A percentile compares a stretch with the other conserved stretches of the same genome.
These are phyloP conservation scores for Galendromus occidentalis DNA, from an alignment of 1,140 invertebrate genomes.

Conservation along the genomic window DNA sequence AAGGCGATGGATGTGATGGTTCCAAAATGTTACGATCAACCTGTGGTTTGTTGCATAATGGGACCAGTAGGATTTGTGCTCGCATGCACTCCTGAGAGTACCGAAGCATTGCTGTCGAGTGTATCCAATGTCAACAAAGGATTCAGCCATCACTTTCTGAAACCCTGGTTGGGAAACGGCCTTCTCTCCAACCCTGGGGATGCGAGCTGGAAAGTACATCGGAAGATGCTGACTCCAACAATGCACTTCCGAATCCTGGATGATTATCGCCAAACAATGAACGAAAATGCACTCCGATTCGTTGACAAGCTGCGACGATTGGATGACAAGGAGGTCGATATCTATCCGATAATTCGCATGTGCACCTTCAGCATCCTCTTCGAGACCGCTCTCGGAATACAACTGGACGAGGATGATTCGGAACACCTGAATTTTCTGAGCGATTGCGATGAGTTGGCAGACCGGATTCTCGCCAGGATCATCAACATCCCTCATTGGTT, in stretches of 20 bases:
- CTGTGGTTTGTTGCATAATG: neutral
- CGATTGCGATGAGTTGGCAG: neutral
- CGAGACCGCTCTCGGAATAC: neutral
- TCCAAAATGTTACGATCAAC: neutral
- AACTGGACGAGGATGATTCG: neutral
- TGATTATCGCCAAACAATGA: slow-evolving; percentile 33
- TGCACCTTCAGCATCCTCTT: neutral
- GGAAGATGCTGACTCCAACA: slow-evolving; percentile 35
- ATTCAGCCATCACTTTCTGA: slow-evolving; percentile 44
- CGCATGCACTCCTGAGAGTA: neutral
- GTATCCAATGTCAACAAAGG: slow-evolving; percentile 59
- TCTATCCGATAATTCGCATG: neutral
- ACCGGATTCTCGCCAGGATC: neutral
- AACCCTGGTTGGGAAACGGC: slow-evolving; percentile 62
- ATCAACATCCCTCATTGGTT: neutral
- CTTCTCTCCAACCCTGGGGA: slow-evolving; percentile 46
- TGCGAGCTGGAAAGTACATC: slow-evolving; percentile 29
- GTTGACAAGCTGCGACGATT: neutral
- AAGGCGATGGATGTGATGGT: neutral
- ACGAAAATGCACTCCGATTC: slow-evolving; percentile 26
- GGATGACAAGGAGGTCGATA: neutral
- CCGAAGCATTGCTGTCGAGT: slow-evolving; percentile 34
- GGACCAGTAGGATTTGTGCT: neutral
- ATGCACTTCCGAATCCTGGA: slow-evolving; percentile 37
- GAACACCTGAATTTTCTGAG: neutral